Conservation (phyloP, 2,888 invertebrate species). For the Phyto melanocephala region DNA sequence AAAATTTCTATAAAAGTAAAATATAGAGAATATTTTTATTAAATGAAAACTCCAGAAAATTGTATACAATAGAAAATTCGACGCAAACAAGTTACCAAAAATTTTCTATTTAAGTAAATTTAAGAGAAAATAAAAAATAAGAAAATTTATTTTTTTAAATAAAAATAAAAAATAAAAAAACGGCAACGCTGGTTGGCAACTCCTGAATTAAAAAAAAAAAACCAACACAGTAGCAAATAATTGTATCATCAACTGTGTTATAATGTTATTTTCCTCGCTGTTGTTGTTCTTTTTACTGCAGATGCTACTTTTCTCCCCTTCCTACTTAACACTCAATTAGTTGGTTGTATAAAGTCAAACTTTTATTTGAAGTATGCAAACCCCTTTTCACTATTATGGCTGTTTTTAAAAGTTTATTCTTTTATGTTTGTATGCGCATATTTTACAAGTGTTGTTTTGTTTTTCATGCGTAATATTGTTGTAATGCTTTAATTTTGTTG, state of each 20-base stretch:
- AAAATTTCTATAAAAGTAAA: no score
- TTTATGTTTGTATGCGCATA: no score
- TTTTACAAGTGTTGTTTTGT: no score
- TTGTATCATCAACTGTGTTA: constrained; percentile 53
- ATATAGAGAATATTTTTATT: no score
- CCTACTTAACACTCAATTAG: constrained; percentile 46
- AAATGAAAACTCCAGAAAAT: no score
- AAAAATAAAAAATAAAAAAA: no score
- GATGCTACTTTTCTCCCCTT: background rate
- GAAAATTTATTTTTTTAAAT: no score
- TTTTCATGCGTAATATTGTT: background rate
- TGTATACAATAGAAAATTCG: no score
- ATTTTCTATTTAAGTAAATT: no score
- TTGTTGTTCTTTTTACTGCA: constrained; percentile 14
- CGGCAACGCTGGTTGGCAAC: background rate
- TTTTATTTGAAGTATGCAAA: constrained; percentile 19
- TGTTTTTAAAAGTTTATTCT: no score
- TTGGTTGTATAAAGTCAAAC: constrained; percentile 17
- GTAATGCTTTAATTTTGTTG: constrained; percentile 52
- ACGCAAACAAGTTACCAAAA: no score
- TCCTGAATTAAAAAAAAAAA: background rate
- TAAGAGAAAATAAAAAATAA: no score
- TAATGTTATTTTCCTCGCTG: constrained; percentile 38
- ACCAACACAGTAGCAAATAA: constrained; percentile 16
- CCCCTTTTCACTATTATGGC: constrained; percentile 36